Evolutionary conservation across 1,140 invertebrate species (phyloP), one percentile per base, ranked within the genome.

Genomic region (Chymomyza costata): DNA sequence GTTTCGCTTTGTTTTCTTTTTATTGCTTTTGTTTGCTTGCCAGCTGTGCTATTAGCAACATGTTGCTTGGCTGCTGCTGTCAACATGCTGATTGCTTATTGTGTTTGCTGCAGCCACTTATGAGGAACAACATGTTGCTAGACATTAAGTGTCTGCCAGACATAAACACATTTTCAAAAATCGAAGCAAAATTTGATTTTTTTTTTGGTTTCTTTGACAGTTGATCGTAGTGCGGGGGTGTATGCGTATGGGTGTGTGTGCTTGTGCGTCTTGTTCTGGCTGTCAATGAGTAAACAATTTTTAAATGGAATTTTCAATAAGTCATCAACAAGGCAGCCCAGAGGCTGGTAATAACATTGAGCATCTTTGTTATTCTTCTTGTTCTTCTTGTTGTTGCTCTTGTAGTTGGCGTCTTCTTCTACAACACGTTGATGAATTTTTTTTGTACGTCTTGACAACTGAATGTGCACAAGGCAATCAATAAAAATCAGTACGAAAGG

Each of bases 241-340:
- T 44, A 19, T 13, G 45, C 65, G 51, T 38, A 38, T 57, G 54
- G 44, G 48, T 30, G 1, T 32, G 37, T 21, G 35, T 53, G 50
- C 57, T 59, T 80, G 73, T 34, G 8, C 49, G 35, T 50, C 40
- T 67, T 55, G 67, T 45, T 76, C 52, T 70, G 57, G 25, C 34
- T 31, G 65, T 34, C 78, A 82, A 65, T 82, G 78, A 82, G 78
- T 82, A 82, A 82, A 82, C 78, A 82, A 68, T 58, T 73, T 82
- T 82, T 82, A 73, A 83, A 82, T 83, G 80, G 78, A 82, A 82
- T 82, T 73, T 78, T 82, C 68, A 82, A 80, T 82, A 82, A 82
- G 78, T 82, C 78, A 82, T 82, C 78, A 62, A 63, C 34, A 55
- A 67, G 51, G 35, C 65, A 50, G 43, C 59, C 17, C 14, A 21